These are phyloP conservation scores for Pygoscelis antarcticus DNA, from an alignment of 2,113 vertebrate genomes.

Conservation along the genomic window DNA sequence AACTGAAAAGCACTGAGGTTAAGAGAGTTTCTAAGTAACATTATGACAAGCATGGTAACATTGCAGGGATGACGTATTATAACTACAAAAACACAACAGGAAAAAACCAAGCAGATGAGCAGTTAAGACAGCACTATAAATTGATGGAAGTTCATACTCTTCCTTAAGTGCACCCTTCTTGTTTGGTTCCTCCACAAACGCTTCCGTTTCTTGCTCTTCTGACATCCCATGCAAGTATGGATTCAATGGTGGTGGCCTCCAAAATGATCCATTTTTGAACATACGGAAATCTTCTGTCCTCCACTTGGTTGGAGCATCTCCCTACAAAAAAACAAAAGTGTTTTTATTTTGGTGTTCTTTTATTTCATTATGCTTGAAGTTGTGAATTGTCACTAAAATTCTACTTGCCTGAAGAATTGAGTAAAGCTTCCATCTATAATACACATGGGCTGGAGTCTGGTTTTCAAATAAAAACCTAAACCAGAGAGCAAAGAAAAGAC, in stretches of 20 bases:
- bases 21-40: background rate
- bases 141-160: slow-evolving; percentile 81
- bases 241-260: slow-evolving; percentile 95
- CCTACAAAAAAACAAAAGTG: slow-evolving; percentile 71
- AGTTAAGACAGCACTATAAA: background rate
- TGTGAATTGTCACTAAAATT: background rate
- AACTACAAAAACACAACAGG: background rate
- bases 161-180: slow-evolving; percentile 97
- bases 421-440: slow-evolving; percentile 98
- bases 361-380: background rate
- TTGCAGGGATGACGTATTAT: background rate
- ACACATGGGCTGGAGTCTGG: slow-evolving; percentile 97
- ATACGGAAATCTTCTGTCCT: slow-evolving; percentile 95
- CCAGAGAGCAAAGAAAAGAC: background rate
- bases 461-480: slow-evolving; percentile 99
- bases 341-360: background rate
- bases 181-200: slow-evolving; percentile 88
- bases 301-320: slow-evolving; percentile 96
- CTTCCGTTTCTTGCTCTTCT: slow-evolving; percentile 90
- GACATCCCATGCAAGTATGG: slow-evolving; percentile 94
- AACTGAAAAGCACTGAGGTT: background rate
- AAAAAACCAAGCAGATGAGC: background rate
- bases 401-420: slow-evolving; percentile 92
- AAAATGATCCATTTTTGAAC: slow-evolving; percentile 98
- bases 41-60: background rate